Evolutionary conservation across 1,140 invertebrate genomes (phyloP).

Genomic region (Matsumurasca onukii): DNA sequence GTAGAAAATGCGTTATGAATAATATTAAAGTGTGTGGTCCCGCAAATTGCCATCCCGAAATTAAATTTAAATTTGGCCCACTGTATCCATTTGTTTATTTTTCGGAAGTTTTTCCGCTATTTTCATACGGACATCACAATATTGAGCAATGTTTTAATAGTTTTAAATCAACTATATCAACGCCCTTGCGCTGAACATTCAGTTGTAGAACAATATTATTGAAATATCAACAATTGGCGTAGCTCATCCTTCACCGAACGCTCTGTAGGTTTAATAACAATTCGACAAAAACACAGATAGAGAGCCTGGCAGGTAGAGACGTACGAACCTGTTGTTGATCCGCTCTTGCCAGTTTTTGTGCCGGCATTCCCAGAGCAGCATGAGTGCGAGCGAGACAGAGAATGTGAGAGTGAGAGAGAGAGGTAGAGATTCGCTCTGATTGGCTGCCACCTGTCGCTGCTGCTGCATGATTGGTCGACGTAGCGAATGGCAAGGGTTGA

Average conservation of each 20-base stretch:
- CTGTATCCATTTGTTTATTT: too few species aligned
- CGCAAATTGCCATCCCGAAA: too few species aligned
- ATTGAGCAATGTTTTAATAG: too few species aligned
- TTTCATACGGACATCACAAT: too few species aligned
- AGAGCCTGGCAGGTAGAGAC: neutral
- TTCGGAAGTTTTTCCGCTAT: too few species aligned
- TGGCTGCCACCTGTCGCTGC: constrained; percentile 7
- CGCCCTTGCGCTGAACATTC: too few species aligned
- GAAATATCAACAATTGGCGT: too few species aligned
- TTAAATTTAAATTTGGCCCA: too few species aligned
- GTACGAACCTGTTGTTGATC: neutral
- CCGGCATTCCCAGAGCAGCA: constrained; percentile 9
- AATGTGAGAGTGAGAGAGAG: constrained; percentile 5
- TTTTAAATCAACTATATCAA: too few species aligned
- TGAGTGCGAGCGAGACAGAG: neutral
- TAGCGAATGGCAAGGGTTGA: neutral
- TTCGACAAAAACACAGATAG: constrained; percentile 18
- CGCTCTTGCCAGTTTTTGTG: constrained; percentile 23
- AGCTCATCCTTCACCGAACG: neutral
- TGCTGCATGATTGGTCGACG: neutral
- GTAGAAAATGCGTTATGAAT: too few species aligned
- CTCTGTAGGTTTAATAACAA: constrained; percentile 11
- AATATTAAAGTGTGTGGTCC: too few species aligned
- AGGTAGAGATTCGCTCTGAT: neutral
- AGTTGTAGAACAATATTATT: too few species aligned